Percentiles rank a stretch among this genome's conserved stretches.
phyloP scores from a whole-genome alignment of 2,113 vertebrate genomes.

The Spizaetus ornatus region DNA sequence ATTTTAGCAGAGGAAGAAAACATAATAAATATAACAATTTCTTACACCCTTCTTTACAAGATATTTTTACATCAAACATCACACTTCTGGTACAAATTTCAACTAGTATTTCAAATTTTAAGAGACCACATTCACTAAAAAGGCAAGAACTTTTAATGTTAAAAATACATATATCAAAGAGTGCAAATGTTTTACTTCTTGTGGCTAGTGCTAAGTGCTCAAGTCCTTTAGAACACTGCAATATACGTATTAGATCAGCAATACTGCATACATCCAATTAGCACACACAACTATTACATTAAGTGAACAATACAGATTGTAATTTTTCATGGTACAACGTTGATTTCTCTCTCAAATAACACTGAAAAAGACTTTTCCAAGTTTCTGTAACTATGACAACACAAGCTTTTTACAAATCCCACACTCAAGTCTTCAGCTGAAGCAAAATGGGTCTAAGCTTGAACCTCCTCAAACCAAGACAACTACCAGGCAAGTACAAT shows the following conservation, averaged over 20 bases:
- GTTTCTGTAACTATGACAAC: neutral
- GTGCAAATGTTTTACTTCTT: neutral
- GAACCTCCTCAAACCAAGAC: neutral
- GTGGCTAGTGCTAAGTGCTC: neutral
- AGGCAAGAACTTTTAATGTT: neutral
- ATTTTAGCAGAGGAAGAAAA: neutral
- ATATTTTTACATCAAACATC: neutral
- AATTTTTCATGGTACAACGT: neutral
- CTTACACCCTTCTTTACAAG: neutral
- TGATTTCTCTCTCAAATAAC: neutral
- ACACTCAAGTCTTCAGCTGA: neutral
- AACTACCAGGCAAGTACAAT: neutral
- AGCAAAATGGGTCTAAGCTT: neutral
- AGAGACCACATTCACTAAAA: neutral
- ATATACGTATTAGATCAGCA: neutral
- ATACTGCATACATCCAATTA: neutral
- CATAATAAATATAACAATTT: neutral
- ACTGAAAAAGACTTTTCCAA: neutral
- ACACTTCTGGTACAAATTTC: neutral
- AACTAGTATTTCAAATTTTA: neutral
- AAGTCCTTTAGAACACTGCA: neutral
- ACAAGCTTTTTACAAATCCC: neutral
- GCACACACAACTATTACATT: neutral
- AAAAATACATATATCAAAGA: neutral
- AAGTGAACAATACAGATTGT: neutral